A percentile compares a stretch with the other conserved stretches of the same genome.
Conservation (phyloP, 2,113 vertebrate genomes). For the Grantiella picta region DNA sequence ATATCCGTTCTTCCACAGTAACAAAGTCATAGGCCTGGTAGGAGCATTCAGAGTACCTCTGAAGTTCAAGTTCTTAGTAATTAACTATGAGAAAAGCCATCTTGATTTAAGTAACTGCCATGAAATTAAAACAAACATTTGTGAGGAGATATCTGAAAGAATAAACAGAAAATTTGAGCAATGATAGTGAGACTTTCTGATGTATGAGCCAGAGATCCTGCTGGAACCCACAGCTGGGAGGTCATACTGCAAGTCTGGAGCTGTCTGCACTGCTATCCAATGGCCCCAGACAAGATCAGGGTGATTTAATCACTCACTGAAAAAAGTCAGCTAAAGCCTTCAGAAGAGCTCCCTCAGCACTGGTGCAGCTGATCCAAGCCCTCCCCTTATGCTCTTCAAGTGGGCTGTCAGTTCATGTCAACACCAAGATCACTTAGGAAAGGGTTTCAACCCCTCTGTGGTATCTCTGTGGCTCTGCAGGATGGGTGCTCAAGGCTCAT, state of each 20-base stretch:
- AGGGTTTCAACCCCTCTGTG: background rate
- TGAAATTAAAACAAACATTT: background rate
- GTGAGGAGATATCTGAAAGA: background rate
- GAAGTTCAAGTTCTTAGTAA: background rate
- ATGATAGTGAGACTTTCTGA: background rate
- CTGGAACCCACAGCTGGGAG: background rate
- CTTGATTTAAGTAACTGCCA: background rate
- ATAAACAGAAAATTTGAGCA: constrained; percentile 3
- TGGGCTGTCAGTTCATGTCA: background rate
- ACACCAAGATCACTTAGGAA: background rate
- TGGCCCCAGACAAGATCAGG: background rate
- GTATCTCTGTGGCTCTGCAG: background rate
- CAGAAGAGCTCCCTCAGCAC: background rate
- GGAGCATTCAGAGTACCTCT: background rate
- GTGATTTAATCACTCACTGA: background rate
- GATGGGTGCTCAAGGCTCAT: background rate
- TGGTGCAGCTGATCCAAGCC: background rate
- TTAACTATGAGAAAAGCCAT: background rate
- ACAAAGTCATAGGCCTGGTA: background rate
- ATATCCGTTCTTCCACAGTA: background rate
- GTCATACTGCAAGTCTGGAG: background rate
- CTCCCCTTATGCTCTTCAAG: background rate
- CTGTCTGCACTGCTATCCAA: background rate
- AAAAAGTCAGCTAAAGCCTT: background rate
- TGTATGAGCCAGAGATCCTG: background rate